phyloP scores from a whole-genome alignment of 1,140 invertebrate genomes.

The Chironomus tepperi region DNA sequence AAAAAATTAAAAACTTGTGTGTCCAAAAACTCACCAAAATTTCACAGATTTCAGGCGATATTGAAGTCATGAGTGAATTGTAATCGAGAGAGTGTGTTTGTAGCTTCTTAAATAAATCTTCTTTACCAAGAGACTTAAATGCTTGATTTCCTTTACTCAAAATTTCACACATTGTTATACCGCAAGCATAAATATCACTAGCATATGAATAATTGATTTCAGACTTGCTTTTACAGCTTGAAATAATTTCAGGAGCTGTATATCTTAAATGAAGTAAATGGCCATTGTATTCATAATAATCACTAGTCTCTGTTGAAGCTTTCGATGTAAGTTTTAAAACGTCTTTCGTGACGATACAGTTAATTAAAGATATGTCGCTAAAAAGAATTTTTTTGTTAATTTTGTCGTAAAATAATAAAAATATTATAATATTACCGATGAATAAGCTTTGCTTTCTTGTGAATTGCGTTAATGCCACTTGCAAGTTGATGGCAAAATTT shows the following conservation, averaged over 20 bases:
- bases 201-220: constrained; percentile 90
- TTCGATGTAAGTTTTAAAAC: constrained; percentile 77
- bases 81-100: constrained; percentile 55
- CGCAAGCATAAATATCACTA: constrained; percentile 90
- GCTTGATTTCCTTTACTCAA: constrained; percentile 65
- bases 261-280: constrained; percentile 75
- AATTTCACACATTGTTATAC: constrained; percentile 80
- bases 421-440: constrained; percentile 49
- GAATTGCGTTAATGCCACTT: constrained; percentile 65
- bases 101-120: constrained; percentile 60
- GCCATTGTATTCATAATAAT: constrained; percentile 74
- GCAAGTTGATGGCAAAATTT: constrained; percentile 69
- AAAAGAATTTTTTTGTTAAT: too few species aligned
- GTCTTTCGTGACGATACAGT: constrained; percentile 78
- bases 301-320: constrained; percentile 69
- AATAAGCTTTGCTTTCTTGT: constrained; percentile 62
- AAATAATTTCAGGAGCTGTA: constrained; percentile 77
- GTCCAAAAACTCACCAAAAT: constrained; percentile 45
- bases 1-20: background rate
- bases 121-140: constrained; percentile 73
- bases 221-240: constrained; percentile 34
- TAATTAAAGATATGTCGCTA: constrained; percentile 84
- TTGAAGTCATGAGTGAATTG: too few species aligned
- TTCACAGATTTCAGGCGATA: constrained; percentile 34
- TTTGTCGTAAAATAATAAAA: too few species aligned